Evolutionary conservation across 2,888 invertebrate genomes (phyloP).

Genomic region (Drosophila koepferae): DNA sequence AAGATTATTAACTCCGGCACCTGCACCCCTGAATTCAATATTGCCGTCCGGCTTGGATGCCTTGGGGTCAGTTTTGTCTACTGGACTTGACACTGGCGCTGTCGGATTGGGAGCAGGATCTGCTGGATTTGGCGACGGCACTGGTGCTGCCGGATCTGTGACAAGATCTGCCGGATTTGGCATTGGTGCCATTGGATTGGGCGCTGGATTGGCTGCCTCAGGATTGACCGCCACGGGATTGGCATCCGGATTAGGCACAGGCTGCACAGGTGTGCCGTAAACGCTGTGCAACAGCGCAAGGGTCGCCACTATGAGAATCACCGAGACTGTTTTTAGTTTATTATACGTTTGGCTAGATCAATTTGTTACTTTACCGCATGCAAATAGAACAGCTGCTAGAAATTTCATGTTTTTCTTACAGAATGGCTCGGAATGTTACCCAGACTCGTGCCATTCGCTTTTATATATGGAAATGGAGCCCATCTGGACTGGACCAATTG

Average conservation of each 20-base stretch:
- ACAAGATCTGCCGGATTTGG: too few species aligned
- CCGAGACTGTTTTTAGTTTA: constrained; percentile 56
- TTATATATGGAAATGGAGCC: constrained; percentile 39
- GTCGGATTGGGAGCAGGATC: too few species aligned
- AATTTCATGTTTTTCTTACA: constrained; percentile 55
- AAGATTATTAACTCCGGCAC: too few species aligned
- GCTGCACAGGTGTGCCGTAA: constrained; percentile 36
- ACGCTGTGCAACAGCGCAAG: constrained; percentile 55
- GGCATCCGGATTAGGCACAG: neutral
- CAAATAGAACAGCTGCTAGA: constrained; percentile 49
- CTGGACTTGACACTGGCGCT: too few species aligned
- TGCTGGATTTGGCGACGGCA: too few species aligned
- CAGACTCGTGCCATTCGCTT: constrained; percentile 27
- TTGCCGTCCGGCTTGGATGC: too few species aligned
- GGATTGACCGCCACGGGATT: neutral
- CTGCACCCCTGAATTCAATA: too few species aligned
- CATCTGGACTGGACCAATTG: neutral
- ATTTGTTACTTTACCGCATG: constrained; percentile 56
- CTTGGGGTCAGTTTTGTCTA: too few species aligned
- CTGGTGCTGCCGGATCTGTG: too few species aligned
- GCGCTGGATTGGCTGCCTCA: too few species aligned
- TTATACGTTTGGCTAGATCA: constrained; percentile 25
- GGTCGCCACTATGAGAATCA: constrained; percentile 57
- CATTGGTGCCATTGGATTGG: too few species aligned
- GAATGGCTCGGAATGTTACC: constrained; percentile 3